Evolutionary conservation across 2,888 invertebrate species (phyloP), one percentile per base, ranked within the genome.

Genomic region (Drosophila maculinotata): DNA sequence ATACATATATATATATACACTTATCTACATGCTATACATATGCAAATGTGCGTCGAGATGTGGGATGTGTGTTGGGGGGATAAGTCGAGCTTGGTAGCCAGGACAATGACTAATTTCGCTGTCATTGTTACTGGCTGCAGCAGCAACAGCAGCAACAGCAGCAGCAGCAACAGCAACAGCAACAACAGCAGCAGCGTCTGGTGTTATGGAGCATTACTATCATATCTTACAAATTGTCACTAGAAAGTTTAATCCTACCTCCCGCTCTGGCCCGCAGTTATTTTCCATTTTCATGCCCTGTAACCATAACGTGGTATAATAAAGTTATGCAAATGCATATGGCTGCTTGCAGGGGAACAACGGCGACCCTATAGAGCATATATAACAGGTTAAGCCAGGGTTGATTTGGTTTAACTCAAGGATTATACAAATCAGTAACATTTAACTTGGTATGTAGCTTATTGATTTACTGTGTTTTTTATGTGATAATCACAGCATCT

Each of bases 151-250:
- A 8, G 14, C n/a, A 12, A 6, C 7, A 23, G 31, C 31, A 12
- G 5, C 12, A 31, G 31, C 31, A 12, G 0, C n/a, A 31, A n/a
- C 8, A 25, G 8, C 12, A 31, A 12, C 31, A 31, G 8, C 12
- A 33, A 2, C 14, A 39, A 8, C 39, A 41, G 25, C 23, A 26
- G 10, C 44, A 30, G 28, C 44, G 17, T 30, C 28, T 44, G 12
- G 62, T 59, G 64, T 58, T 69, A 71, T 52, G 42, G 76, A 41
- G 71, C 84, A 80, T 86, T 79, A 83, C 80, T 77, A 84, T 87
- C 78, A 81, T 84, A 87, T 80, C 84, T 71, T 39, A 80, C 84
- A 83, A 86, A 86, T 80, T 80, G 87, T 74, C 74, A 66, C 72
- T 76, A 53, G 14, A 42, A 73, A 73, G 23, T 52, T 65, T 30